Percentiles rank a stretch among this genome's conserved stretches.
These are phyloP conservation scores for Callopanchax toddi DNA, from an alignment of 2,113 vertebrate genomes.

Conservation along the genomic window DNA sequence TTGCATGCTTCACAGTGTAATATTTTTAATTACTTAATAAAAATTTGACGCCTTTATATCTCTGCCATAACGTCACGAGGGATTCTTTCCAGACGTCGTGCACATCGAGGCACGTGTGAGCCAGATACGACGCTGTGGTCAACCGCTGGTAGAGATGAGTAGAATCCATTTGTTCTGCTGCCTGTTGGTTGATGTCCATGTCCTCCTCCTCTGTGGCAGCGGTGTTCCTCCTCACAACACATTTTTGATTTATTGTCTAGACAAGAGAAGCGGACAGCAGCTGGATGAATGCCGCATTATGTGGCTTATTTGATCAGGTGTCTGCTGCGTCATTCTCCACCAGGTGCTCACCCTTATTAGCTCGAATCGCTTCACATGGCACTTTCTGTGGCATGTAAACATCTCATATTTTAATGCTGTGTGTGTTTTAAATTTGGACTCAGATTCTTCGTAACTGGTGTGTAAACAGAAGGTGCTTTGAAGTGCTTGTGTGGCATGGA, in stretches of 20 bases:
- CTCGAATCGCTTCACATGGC: constrained; percentile 18
- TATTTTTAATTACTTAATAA: background rate
- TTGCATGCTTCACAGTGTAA: constrained; percentile 7
- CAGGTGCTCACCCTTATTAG: constrained; percentile 48
- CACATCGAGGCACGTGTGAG: background rate
- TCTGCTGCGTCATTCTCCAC: constrained; percentile 10
- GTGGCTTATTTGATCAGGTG: constrained; percentile 60
- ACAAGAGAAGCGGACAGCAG: background rate
- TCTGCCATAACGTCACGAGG: constrained; percentile 17
- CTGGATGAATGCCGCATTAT: constrained; percentile 32
- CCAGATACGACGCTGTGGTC: constrained; percentile 10
- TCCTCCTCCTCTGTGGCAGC: constrained; percentile 2
- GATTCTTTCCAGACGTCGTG: constrained; percentile 10
- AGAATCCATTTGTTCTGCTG: constrained; percentile 27
- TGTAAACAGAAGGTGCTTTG: constrained; percentile 61
- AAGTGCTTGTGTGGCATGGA: constrained; percentile 33
- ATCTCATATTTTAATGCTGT: constrained; percentile 48
- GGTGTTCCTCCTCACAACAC: background rate
- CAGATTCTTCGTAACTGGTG: constrained; percentile 50
- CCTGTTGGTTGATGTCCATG: constrained; percentile 18
- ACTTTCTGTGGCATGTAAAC: constrained; percentile 43
- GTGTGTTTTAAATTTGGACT: constrained; percentile 47
- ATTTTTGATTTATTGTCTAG: background rate
- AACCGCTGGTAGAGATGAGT: constrained; percentile 5
- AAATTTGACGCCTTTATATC: constrained; percentile 9